Conservation (phyloP, 2,113 vertebrate species). For the Conger conger region DNA sequence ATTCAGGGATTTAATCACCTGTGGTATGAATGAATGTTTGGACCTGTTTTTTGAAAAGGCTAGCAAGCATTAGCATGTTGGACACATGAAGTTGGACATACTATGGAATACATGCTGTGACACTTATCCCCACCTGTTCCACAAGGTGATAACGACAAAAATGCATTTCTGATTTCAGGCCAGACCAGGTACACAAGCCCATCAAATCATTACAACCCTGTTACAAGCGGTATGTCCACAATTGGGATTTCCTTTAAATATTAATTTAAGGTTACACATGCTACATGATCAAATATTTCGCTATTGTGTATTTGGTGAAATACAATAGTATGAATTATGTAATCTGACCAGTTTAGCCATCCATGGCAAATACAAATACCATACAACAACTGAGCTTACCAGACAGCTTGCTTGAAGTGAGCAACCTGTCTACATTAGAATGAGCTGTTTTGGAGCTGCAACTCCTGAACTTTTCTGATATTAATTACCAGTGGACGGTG, state of each 20-base stretch:
- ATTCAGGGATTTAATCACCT: too few species aligned
- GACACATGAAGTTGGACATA: neutral
- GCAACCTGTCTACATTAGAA: neutral
- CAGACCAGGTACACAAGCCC: neutral
- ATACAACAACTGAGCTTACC: too few species aligned
- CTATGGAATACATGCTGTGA: neutral
- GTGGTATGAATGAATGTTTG: too few species aligned
- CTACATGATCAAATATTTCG: neutral
- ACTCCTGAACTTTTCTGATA: neutral
- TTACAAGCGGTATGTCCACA: slow-evolving; percentile 21
- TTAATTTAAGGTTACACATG: neutral
- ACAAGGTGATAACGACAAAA: neutral
- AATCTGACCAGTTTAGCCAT: neutral
- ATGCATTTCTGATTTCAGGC: neutral
- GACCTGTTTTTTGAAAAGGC: too few species aligned
- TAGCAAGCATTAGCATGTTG: too few species aligned
- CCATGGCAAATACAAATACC: too few species aligned
- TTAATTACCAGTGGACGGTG: slow-evolving; percentile 84
- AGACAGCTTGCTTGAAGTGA: neutral
- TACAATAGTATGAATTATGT: neutral
- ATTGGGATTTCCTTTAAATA: neutral
- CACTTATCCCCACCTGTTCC: neutral
- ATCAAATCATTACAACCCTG: neutral
- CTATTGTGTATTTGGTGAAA: neutral
- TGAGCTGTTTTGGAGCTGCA: neutral